Evolutionary conservation across 2,888 invertebrate species (phyloP).

Genomic region (Drosophila gaucha): DNA sequence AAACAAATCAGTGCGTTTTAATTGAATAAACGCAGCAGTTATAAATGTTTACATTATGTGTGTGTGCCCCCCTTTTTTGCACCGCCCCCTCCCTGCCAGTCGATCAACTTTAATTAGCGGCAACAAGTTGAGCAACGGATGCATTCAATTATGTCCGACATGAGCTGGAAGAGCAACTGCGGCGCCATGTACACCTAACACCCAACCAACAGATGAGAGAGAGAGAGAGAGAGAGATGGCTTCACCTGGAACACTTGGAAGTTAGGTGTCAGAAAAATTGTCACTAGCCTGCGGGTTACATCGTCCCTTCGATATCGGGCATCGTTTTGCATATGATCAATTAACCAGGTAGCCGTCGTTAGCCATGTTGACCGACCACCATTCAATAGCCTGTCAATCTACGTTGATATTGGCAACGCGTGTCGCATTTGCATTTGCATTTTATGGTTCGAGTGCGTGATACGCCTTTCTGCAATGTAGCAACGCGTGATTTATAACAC

Average conservation of each 20-base stretch:
- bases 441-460: conserved; percentile 52
- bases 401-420: conserved; percentile 16
- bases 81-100: not conserved
- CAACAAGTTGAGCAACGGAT: conserved; percentile 70
- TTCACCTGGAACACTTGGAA: conserved; percentile 10
- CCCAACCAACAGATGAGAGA: not conserved
- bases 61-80: conserved; percentile 12
- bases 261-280: conserved; percentile 63
- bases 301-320: conserved; percentile 27
- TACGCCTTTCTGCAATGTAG: conserved; percentile 45
- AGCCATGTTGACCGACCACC: conserved; percentile 15
- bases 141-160: conserved; percentile 59
- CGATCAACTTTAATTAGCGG: conserved; percentile 67
- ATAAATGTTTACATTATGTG: conserved; percentile 56
- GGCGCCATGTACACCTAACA: conserved; percentile 36
- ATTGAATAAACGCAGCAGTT: conserved; percentile 74
- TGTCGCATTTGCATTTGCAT: conserved; percentile 45
- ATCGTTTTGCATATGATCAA: conserved; percentile 46
- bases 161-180: conserved; percentile 15
- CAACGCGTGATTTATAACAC: conserved; percentile 45
- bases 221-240: not conserved
- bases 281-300: conserved; percentile 53
- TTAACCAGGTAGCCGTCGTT: conserved; percentile 29
- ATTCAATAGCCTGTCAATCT: conserved; percentile 24
- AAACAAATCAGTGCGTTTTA: conserved; percentile 50